Evolutionary conservation across 2,113 vertebrate species (phyloP).

Genomic region (Brachionichthys hirsutus): DNA sequence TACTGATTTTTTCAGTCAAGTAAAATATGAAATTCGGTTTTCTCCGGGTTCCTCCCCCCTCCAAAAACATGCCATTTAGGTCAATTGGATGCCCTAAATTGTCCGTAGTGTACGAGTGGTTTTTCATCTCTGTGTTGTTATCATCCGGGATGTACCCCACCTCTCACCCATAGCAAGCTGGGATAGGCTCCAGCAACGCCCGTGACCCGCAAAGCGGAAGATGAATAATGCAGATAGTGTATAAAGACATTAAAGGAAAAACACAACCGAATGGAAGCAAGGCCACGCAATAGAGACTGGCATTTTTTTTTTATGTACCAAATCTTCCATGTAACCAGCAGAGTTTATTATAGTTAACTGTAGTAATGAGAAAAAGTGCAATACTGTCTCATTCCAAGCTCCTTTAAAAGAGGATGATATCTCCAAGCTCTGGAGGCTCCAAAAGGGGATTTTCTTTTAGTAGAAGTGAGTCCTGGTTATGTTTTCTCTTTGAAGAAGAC

Average conservation of each 20-base stretch:
- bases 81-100: too few relatives aligned
- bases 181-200: too few relatives aligned
- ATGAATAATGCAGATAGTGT: too few relatives aligned
- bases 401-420: conserved; percentile 25
- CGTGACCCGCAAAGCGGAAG: too few relatives aligned
- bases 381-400: neutral
- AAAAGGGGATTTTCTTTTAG: conserved; percentile 50
- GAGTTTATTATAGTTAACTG: conserved; percentile 44
- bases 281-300: neutral
- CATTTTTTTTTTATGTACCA: conserved; percentile 5
- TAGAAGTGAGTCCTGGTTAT: conserved; percentile 56
- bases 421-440: conserved; percentile 27
- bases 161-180: too few relatives aligned
- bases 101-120: too few relatives aligned
- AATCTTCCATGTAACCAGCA: conserved; percentile 9
- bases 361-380: conserved; percentile 34
- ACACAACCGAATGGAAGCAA: too few relatives aligned
- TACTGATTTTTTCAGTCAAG: conserved; percentile 36
- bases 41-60: too few relatives aligned
- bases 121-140: too few relatives aligned
- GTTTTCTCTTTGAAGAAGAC: conserved; percentile 70
- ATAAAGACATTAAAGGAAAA: too few relatives aligned
- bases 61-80: too few relatives aligned
- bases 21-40: conserved; percentile 39
- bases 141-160: too few relatives aligned